Percentiles rank a stretch among this genome's conserved stretches.
Conservation (phyloP, 1,140 invertebrate species). For the Tetragonula clypearis region DNA sequence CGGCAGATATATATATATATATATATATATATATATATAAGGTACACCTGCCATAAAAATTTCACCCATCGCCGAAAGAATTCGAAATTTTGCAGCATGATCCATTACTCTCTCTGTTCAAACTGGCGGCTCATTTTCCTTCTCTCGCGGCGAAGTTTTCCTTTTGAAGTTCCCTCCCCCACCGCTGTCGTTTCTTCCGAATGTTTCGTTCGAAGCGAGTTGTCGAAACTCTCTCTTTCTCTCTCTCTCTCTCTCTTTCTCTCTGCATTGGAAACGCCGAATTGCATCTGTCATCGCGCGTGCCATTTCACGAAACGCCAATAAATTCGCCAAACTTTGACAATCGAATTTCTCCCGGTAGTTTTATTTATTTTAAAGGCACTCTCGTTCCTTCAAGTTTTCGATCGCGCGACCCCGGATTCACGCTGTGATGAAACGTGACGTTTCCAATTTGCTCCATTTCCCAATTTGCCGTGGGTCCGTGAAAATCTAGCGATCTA, state of each 20-base stretch:
- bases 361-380: conserved; percentile 6
- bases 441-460: conserved; percentile 17
- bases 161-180: neutral
- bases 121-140: neutral
- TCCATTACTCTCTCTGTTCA: neutral
- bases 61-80: neutral
- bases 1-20: no score
- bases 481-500: neutral
- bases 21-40: no score
- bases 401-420: neutral
- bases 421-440: neutral
- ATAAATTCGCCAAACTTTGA: conserved; percentile 10
- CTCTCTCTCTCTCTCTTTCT: no score
- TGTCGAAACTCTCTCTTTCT: no score
- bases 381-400: neutral
- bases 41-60: neutral
- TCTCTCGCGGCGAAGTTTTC: neutral
- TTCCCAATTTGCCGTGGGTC: neutral
- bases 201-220: neutral
- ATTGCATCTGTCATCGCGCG: conserved; percentile 15
- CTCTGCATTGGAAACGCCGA: neutral
- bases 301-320: neutral
- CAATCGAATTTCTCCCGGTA: neutral
- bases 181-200: neutral
- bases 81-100: neutral